Conservation (phyloP, 2,888 invertebrate species). For the Rhopalosiphum nymphaeae region DNA sequence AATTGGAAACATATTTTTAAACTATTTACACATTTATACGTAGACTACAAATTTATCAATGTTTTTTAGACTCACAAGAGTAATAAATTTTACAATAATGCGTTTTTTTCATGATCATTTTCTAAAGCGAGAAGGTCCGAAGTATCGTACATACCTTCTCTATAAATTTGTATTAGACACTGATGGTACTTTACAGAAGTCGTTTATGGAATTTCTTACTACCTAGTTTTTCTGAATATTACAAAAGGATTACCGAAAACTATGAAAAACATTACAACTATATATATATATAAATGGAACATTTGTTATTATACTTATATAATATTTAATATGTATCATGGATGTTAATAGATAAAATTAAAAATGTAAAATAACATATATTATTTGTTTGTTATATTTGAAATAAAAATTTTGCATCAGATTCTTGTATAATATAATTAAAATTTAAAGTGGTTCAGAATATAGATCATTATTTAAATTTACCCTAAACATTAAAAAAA, state of each 20-base stretch:
- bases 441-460: neutral
- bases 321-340: neutral
- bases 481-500: neutral
- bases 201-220: neutral
- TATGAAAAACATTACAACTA: neutral
- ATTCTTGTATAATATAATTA: neutral
- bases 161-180: neutral
- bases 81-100: neutral
- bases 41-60: neutral
- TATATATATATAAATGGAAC: neutral
- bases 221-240: neutral
- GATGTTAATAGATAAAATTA: neutral
- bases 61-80: neutral
- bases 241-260: neutral
- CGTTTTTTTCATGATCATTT: neutral
- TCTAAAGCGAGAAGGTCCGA: neutral
- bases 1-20: neutral
- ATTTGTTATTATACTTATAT: neutral
- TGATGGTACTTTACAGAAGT: neutral
- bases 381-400: neutral
- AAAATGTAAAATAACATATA: neutral
- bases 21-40: neutral
- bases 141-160: neutral
- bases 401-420: neutral
- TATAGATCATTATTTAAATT: neutral